Evolutionary conservation across 2,113 vertebrate species (phyloP).

Genomic region (Eolophus roseicapilla): DNA sequence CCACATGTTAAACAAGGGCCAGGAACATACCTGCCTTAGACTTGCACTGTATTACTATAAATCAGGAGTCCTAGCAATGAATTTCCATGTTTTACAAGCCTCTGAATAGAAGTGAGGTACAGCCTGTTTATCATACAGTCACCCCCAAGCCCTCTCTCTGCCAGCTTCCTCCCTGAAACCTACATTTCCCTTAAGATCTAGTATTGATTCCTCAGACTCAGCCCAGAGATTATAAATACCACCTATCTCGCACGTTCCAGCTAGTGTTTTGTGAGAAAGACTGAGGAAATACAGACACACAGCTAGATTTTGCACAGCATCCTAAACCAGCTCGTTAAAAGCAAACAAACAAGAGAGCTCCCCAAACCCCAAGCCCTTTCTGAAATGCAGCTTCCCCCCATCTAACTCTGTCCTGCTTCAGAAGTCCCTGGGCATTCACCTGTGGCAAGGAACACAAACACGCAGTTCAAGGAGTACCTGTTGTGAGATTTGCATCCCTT

Average conservation of each 20-base stretch:
- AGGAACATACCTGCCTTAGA: not conserved
- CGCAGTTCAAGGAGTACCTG: not conserved
- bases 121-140: not conserved
- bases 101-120: not conserved
- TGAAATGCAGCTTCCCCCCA: not conserved
- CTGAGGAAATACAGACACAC: not conserved
- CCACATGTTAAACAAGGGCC: not conserved
- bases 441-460: not conserved
- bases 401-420: not conserved
- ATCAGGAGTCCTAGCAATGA: not conserved
- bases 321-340: not conserved
- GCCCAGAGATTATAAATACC: slow-evolving; percentile 2
- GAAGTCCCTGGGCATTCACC: not conserved
- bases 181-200: not conserved
- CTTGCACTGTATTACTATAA: not conserved
- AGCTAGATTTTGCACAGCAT: not conserved
- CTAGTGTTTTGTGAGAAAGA: not conserved
- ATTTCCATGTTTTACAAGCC: not conserved
- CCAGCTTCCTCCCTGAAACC: not conserved
- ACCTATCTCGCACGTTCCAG: not conserved
- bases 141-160: not conserved
- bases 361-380: not conserved
- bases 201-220: not conserved
- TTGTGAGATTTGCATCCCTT: not conserved
- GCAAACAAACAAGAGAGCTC: not conserved